Evolutionary conservation across 2,113 vertebrate genomes (phyloP).

Genomic region (Mus spicilegus): DNA sequence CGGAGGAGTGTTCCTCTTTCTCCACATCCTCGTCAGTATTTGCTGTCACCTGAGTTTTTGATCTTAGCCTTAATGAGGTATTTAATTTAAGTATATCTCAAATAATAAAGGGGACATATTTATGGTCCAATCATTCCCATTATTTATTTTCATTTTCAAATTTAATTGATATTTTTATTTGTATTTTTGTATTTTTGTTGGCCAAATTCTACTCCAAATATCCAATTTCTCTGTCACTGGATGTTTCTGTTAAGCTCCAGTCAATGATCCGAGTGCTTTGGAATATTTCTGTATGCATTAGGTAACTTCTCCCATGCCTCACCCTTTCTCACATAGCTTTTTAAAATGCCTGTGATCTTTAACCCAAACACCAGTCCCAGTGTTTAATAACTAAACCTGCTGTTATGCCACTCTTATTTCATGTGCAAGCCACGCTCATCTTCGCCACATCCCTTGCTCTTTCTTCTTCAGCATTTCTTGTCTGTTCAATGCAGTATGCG

Average conservation of each 20-base stretch:
- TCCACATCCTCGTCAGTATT: no score
- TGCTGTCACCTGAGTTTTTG: no score
- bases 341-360: background rate
- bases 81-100: background rate
- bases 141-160: conserved; percentile 31
- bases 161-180: background rate
- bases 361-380: background rate
- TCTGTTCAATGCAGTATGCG: conserved; percentile 16
- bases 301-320: background rate
- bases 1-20: no score
- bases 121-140: background rate
- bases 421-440: background rate
- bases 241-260: background rate
- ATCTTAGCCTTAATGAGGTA: no score
- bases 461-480: background rate
- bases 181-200: conserved; percentile 37
- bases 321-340: background rate
- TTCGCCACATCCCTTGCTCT: background rate
- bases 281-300: background rate
- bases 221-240: background rate
- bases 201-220: background rate
- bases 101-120: background rate
- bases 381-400: background rate
- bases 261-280: background rate
- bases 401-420: background rate